These are phyloP conservation scores for Elegia similella DNA, from an alignment of 2,888 invertebrate species.

Conservation along the genomic window DNA sequence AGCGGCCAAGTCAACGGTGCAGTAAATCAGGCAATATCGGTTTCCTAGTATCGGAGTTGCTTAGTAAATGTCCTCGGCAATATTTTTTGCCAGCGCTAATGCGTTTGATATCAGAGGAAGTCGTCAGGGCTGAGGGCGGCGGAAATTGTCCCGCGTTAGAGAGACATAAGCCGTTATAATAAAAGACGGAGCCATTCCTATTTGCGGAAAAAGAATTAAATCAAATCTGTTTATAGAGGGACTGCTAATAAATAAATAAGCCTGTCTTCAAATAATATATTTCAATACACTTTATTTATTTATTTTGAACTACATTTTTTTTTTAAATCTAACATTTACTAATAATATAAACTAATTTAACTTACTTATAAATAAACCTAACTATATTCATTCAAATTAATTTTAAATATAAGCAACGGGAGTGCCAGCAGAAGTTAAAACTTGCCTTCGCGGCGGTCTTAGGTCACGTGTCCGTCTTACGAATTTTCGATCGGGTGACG, in stretches of 20 bases:
- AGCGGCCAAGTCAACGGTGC: conserved; percentile 7
- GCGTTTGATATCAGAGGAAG: conserved; percentile 55
- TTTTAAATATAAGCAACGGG: too few relatives aligned
- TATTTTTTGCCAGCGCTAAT: conserved; percentile 52
- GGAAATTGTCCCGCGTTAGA: conserved; percentile 70
- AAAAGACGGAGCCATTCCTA: conserved; percentile 29
- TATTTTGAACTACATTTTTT: too few relatives aligned
- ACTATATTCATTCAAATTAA: too few relatives aligned
- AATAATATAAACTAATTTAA: too few relatives aligned
- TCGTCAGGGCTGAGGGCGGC: conserved; percentile 45
- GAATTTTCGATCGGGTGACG: too few relatives aligned
- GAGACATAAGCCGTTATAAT: conserved; percentile 47
- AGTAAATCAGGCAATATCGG: conserved; percentile 17
- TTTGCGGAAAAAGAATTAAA: conserved; percentile 15
- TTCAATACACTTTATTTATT: too few relatives aligned
- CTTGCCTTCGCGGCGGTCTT: too few relatives aligned
- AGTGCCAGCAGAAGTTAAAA: too few relatives aligned
- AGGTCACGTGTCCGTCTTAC: too few relatives aligned
- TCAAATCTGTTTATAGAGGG: not conserved
- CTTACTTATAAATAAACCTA: too few relatives aligned
- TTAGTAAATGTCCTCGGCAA: conserved; percentile 13
- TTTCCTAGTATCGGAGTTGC: conserved; percentile 11
- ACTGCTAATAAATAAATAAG: not conserved
- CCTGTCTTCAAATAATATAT: too few relatives aligned
- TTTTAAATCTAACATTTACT: too few relatives aligned